Evolutionary conservation across 2,888 invertebrate species (phyloP), one percentile per base, ranked within the genome.

Genomic region (Harmothoe impar): DNA sequence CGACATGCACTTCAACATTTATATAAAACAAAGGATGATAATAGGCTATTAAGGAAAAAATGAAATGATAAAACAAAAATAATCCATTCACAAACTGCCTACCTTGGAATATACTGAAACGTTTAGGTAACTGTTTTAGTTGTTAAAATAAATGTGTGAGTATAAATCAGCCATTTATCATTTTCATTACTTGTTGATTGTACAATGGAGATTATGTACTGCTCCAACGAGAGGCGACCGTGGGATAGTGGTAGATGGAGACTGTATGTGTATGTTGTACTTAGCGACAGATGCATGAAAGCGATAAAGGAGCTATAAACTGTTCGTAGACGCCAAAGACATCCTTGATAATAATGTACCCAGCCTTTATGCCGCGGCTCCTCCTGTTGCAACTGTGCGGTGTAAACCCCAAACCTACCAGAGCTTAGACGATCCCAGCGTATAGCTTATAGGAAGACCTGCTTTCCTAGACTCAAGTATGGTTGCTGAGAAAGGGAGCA

Each of bases 141-240:
- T 43, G 3, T 43, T 10, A 43, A 43, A 3, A 43, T 43, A 3
- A 43, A 25, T 81, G 33, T 43, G 23, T 81, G 81, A 62, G 3
- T 62, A 81, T 81, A 81, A 81, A 81, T 43, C 17, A 81, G 81
- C 81, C 10, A 15, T 81, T 5, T 12, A 62, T 62, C 43, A 43
- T 81, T 20, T 81, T 3, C 15, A 68, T n/a, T n/a, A n/a, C 77
- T 31, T 77, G 77, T 77, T 81, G 1, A 81, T 35, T 35, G 81
- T 81, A 81, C 43, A 62, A 43, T 15, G 43, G 81, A 81, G 81
- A 81, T 81, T 81, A 81, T n/a, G 25, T 72, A 72, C 29, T 15
- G 31, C 72, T 72, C 29, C 7, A 15, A 0, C 20, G 17, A 12
- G 72, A 72, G 72, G 15, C 15, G 72, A 72, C 29, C 72, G 3